Evolutionary conservation across 2,113 vertebrate species (phyloP).

Genomic region (Pterophyllum scalare): DNA sequence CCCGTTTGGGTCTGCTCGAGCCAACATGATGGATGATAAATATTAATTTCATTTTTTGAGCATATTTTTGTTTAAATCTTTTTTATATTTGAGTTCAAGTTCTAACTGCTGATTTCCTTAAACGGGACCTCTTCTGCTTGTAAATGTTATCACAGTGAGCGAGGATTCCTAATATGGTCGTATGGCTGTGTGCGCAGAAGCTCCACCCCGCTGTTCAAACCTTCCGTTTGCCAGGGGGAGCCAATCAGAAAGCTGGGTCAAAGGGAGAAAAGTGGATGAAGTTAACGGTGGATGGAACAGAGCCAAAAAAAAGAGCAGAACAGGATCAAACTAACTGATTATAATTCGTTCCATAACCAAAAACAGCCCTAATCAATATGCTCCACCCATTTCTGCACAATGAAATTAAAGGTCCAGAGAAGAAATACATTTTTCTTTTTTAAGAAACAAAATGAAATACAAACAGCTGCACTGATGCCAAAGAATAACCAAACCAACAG

Average conservation of each 20-base stretch:
- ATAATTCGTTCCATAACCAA: background rate
- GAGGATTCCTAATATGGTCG: fast-evolving
- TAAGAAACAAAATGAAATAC: fast-evolving
- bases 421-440: background rate
- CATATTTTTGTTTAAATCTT: too few relatives aligned
- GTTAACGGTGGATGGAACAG: background rate
- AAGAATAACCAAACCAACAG: fast-evolving
- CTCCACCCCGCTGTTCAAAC: background rate
- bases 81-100: too few relatives aligned
- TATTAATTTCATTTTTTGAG: too few relatives aligned
- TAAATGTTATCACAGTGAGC: background rate
- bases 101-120: too few relatives aligned
- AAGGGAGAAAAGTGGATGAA: too few relatives aligned
- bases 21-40: too few relatives aligned
- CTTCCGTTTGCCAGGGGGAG: background rate
- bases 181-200: fast-evolving
- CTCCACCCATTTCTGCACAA: background rate
- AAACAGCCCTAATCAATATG: background rate
- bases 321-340: background rate
- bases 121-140: background rate
- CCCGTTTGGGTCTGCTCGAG: too few relatives aligned
- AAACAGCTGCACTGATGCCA: background rate
- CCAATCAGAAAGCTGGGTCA: background rate
- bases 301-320: background rate
- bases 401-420: background rate